phyloP scores from a whole-genome alignment of 2,888 invertebrate species.

The Ichneumoninae sp. region DNA sequence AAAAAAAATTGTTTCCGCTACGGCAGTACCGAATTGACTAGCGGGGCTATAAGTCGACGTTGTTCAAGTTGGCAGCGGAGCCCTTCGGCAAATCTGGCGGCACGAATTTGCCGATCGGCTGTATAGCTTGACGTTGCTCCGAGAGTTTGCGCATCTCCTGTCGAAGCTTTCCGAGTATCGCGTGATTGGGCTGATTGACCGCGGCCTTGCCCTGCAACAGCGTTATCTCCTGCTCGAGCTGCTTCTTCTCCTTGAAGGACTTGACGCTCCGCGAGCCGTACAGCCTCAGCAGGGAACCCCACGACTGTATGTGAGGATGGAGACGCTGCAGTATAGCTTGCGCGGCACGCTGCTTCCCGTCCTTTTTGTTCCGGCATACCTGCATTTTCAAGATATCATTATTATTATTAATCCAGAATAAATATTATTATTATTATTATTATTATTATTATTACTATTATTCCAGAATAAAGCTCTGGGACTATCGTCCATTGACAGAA shows the following conservation, averaged over 20 bases:
- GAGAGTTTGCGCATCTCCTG: constrained; percentile 92
- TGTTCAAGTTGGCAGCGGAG: constrained; percentile 91
- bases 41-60: constrained; percentile 88
- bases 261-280: constrained; percentile 97
- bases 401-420: not conserved
- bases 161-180: constrained; percentile 93
- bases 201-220: constrained; percentile 94
- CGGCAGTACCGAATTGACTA: constrained; percentile 35
- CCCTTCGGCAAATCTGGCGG: constrained; percentile 89
- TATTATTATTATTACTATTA: not conserved
- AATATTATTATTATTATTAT: not conserved
- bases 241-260: constrained; percentile 95
- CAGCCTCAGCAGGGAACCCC: constrained; percentile 96
- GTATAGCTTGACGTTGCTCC: constrained; percentile 86
- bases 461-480: too few species aligned
- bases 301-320: constrained; percentile 97
- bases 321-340: constrained; percentile 96
- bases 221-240: constrained; percentile 96
- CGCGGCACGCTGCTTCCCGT: constrained; percentile 98
- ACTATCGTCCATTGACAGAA: too few species aligned
- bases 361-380: constrained; percentile 97
- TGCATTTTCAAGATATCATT: constrained; percentile 61
- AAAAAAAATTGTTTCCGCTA: constrained; percentile 26
- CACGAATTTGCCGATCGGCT: constrained; percentile 87
- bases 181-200: constrained; percentile 95